A percentile compares a stretch with the other conserved stretches of the same genome.
Conservation (phyloP, 2,797 vertebrate genomes). For the Glyptemys insculpta region DNA sequence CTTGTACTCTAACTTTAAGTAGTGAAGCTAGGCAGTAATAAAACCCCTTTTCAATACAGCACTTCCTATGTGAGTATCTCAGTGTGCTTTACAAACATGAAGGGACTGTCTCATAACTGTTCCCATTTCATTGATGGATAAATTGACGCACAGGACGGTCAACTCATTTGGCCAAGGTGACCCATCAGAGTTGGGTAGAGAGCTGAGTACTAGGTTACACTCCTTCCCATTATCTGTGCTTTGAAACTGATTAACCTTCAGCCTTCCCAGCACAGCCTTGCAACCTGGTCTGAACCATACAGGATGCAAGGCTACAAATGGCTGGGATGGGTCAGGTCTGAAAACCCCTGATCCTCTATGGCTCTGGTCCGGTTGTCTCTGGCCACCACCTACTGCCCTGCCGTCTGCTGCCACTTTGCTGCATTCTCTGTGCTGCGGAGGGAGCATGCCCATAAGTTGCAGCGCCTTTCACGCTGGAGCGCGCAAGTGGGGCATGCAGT, state of each 20-base stretch:
- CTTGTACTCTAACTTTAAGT: not conserved
- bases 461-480: too few relatives aligned
- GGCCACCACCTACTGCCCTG: not conserved
- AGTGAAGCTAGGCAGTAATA: not conserved
- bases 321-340: not conserved
- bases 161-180: not conserved
- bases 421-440: not conserved
- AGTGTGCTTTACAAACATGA: rapidly evolving
- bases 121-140: not conserved
- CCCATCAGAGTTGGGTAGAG: not conserved
- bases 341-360: not conserved
- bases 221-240: not conserved
- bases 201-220: too few relatives aligned
- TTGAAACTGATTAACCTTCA: not conserved
- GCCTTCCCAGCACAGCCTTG: not conserved
- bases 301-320: not conserved
- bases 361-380: not conserved
- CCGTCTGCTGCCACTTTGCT: not conserved
- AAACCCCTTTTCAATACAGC: not conserved
- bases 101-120: too few relatives aligned
- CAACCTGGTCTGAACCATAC: not conserved
- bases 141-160: not conserved
- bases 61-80: not conserved
- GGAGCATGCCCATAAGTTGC: too few relatives aligned
- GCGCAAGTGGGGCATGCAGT: too few relatives aligned